Percentiles rank a stretch among this genome's conserved stretches.
phyloP scores from a whole-genome alignment of 1,140 invertebrate species.

The Ectropis grisescens region DNA sequence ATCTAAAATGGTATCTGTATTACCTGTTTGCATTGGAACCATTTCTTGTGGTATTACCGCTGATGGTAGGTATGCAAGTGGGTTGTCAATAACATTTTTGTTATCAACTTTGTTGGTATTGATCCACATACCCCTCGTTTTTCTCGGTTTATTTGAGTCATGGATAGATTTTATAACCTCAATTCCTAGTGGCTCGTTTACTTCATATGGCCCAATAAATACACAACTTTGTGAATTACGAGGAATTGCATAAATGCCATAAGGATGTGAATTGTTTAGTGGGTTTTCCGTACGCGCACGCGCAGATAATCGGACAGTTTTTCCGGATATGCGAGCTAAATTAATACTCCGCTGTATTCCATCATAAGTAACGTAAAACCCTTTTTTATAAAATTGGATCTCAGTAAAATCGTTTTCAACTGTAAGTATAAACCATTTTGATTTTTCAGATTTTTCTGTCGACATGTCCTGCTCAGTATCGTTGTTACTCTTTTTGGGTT shows the following conservation, averaged over 20 bases:
- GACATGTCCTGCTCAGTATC: no score
- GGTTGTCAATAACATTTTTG: constrained; percentile 46
- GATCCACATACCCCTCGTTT: constrained; percentile 50
- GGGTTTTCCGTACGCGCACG: constrained; percentile 30
- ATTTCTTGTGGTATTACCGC: constrained; percentile 13
- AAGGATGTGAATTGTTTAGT: constrained; percentile 26
- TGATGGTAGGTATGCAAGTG: constrained; percentile 38
- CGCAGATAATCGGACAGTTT: constrained; percentile 50
- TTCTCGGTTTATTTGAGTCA: constrained; percentile 9
- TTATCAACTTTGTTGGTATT: constrained; percentile 49
- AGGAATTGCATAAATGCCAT: constrained; percentile 57
- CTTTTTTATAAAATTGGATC: constrained; percentile 46
- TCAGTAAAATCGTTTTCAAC: constrained; percentile 56
- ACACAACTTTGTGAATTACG: constrained; percentile 33
- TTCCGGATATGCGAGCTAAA: constrained; percentile 32
- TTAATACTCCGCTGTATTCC: constrained; percentile 48
- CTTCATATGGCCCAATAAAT: constrained; percentile 55
- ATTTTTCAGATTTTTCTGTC: constrained; percentile 5
- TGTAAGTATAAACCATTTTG: constrained; percentile 60
- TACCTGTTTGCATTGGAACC: constrained; percentile 16
- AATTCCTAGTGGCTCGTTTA: constrained; percentile 43
- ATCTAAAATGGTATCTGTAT: background rate
- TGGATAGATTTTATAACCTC: constrained; percentile 33
- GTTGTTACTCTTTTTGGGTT: no score
- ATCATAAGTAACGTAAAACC: constrained; percentile 53